These are phyloP conservation scores for Hippolais icterina DNA, from an alignment of 2,113 vertebrate genomes.

Conservation along the genomic window DNA sequence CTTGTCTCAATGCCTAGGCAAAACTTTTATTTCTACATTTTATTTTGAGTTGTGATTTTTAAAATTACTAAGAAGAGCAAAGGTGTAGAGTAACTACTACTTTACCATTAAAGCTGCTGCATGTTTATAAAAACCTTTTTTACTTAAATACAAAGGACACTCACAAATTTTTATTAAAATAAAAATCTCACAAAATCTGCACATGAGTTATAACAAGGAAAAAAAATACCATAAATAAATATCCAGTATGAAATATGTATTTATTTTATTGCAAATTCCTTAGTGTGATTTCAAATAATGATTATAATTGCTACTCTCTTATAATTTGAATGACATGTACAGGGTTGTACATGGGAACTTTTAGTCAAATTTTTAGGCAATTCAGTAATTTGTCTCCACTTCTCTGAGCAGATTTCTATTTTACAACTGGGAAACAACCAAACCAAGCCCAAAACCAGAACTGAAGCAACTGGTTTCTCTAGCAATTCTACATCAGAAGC, in stretches of 20 bases:
- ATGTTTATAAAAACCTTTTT: background rate
- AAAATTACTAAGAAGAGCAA: background rate
- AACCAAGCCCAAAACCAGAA: background rate
- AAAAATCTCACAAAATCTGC: background rate
- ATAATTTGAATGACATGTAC: background rate
- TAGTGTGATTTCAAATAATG: background rate
- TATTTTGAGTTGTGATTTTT: background rate
- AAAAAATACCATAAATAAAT: background rate
- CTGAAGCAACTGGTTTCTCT: background rate
- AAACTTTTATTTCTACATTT: background rate
- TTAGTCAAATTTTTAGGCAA: background rate
- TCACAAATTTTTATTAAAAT: background rate
- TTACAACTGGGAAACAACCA: background rate
- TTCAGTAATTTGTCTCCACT: background rate
- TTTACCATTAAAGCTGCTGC: background rate
- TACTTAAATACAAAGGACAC: background rate
- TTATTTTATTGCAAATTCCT: background rate
- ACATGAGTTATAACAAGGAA: background rate
- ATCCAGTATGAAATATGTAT: background rate
- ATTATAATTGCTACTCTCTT: background rate
- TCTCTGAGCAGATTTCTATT: background rate
- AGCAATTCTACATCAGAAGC: background rate
- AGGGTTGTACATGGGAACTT: background rate
- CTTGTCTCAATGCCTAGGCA: background rate
- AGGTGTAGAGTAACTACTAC: fast-evolving